Percentiles rank a stretch among this genome's conserved stretches.
phyloP scores from a whole-genome alignment of 1,140 invertebrate genomes.

The Neodiprion lecontei region DNA sequence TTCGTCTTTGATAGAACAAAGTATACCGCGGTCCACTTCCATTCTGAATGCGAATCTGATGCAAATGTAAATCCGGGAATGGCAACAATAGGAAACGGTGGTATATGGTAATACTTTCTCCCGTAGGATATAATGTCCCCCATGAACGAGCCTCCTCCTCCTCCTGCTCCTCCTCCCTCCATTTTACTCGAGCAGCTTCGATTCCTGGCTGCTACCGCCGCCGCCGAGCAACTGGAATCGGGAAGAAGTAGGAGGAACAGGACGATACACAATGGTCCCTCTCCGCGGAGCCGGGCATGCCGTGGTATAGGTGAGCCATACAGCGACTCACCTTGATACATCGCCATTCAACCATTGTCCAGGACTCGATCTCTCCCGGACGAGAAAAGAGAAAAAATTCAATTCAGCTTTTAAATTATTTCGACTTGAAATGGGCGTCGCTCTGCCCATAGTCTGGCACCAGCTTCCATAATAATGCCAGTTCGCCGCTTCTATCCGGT shows the following conservation, averaged over 20 bases:
- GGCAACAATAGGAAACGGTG: conserved; percentile 37
- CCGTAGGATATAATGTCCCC: not conserved
- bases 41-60: conserved; percentile 44
- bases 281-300: conserved; percentile 48
- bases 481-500: too few species aligned
- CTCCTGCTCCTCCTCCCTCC: not conserved
- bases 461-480: too few species aligned
- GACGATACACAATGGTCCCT: conserved; percentile 60
- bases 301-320: conserved; percentile 18
- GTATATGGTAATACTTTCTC: conserved; percentile 19
- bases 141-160: too few species aligned
- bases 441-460: not conserved
- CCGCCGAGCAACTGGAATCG: conserved; percentile 22
- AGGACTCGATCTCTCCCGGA: conserved; percentile 58
- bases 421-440: conserved; percentile 27
- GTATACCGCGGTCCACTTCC: conserved; percentile 43
- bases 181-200: not conserved
- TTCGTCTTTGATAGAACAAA: conserved; percentile 47
- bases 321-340: conserved; percentile 63
- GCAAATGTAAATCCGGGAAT: conserved; percentile 39
- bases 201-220: not conserved
- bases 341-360: conserved; percentile 63
- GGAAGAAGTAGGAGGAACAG: conserved; percentile 40
- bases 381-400: conserved; percentile 62
- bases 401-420: conserved; percentile 65